phyloP scores from a whole-genome alignment of 1,140 invertebrate species.

The Dreissena rostriformis region DNA sequence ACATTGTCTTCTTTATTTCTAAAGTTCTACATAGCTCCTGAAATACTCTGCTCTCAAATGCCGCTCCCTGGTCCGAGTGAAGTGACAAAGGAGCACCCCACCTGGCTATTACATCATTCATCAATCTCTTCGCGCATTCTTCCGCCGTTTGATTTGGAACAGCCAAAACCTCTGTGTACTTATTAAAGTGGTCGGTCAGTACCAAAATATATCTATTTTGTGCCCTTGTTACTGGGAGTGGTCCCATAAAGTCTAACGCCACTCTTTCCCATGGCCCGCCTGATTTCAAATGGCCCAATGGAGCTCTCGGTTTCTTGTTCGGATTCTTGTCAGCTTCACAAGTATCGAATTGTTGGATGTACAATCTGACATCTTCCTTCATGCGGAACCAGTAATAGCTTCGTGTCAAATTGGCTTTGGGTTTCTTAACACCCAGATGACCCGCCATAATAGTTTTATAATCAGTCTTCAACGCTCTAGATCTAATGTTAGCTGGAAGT shows the following conservation, averaged over 20 bases:
- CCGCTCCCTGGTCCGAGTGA: conserved; percentile 27
- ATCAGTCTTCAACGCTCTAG: neutral
- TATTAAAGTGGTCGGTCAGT: conserved; percentile 60
- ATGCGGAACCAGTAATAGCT: conserved; percentile 24
- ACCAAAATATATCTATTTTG: conserved; percentile 72
- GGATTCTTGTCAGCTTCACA: conserved; percentile 28
- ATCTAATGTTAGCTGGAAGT: neutral
- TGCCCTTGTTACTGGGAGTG: conserved; percentile 55
- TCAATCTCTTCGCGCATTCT: conserved; percentile 1
- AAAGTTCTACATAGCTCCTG: conserved; percentile 18
- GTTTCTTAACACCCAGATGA: conserved; percentile 23
- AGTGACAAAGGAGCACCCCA: conserved; percentile 16
- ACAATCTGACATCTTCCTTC: conserved; percentile 25
- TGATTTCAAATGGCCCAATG: conserved; percentile 1
- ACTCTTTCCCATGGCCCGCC: conserved; percentile 35
- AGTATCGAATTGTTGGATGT: neutral
- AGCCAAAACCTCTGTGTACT: conserved; percentile 23
- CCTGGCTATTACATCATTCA: conserved; percentile 18
- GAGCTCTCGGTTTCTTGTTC: conserved; percentile 14
- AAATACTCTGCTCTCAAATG: conserved; percentile 29
- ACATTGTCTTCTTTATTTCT: conserved; percentile 17
- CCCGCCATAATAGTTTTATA: conserved; percentile 24
- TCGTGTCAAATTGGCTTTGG: conserved; percentile 26
- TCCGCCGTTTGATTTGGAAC: conserved; percentile 50
- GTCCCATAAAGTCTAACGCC: conserved; percentile 63